phyloP scores from a whole-genome alignment of 2,888 invertebrate genomes.

The Lepidochitona cinerea region DNA sequence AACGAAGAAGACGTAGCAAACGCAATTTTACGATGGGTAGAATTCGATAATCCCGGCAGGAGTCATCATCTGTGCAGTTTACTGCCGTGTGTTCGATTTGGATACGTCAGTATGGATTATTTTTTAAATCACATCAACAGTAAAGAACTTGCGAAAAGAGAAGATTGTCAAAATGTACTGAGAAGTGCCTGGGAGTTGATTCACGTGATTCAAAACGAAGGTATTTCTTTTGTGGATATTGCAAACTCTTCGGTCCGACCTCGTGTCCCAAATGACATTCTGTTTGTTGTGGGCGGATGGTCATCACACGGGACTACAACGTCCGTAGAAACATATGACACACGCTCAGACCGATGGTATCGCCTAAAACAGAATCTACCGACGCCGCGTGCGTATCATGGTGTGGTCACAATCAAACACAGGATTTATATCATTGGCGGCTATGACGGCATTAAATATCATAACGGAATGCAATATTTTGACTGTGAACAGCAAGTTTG shows the following conservation, averaged over 20 bases:
- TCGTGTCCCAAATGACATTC: slow-evolving; percentile 90
- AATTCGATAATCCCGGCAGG: slow-evolving; percentile 80
- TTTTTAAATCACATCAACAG: neutral
- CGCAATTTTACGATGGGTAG: slow-evolving; percentile 73
- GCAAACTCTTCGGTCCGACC: slow-evolving; percentile 30
- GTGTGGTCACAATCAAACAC: slow-evolving; percentile 72
- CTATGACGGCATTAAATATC: slow-evolving; percentile 72
- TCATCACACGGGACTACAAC: slow-evolving; percentile 78
- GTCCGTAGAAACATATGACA: slow-evolving; percentile 72
- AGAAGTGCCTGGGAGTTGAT: neutral
- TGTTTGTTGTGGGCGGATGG: slow-evolving; percentile 89
- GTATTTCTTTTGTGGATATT: neutral
- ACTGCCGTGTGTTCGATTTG: slow-evolving; percentile 47
- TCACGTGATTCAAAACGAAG: neutral
- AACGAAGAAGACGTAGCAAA: slow-evolving; percentile 74
- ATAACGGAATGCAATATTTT: slow-evolving; percentile 69
- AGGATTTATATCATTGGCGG: slow-evolving; percentile 73
- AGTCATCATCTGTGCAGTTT: slow-evolving; percentile 80
- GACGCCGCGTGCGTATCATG: slow-evolving; percentile 84
- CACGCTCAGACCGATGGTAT: slow-evolving; percentile 80
- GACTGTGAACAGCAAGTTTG: slow-evolving; percentile 65
- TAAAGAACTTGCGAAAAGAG: slow-evolving; percentile 69
- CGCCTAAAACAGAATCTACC: slow-evolving; percentile 76
- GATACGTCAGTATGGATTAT: slow-evolving; percentile 17
- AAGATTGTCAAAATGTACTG: neutral